phyloP scores from a whole-genome alignment of 2,888 invertebrate genomes.

The Drosophila macrothrix region DNA sequence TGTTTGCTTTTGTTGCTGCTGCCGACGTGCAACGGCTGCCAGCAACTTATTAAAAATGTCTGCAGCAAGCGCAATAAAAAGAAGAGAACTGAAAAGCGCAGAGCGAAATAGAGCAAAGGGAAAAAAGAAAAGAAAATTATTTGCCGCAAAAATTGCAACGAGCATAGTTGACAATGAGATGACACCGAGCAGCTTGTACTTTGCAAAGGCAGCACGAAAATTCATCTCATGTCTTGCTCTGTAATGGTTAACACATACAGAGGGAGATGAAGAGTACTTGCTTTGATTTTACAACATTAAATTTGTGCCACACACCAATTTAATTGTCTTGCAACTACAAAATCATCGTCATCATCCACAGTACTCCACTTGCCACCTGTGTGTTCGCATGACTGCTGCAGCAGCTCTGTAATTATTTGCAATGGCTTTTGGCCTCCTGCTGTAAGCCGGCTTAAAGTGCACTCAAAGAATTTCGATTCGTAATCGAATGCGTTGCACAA shows the following conservation, averaged over 20 bases:
- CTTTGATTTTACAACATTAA: constrained; percentile 78
- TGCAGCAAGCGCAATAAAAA: constrained; percentile 49
- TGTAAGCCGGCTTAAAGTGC: constrained; percentile 39
- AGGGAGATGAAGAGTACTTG: constrained; percentile 34
- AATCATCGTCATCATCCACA: background rate
- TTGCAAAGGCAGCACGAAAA: constrained; percentile 42
- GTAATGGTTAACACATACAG: constrained; percentile 61
- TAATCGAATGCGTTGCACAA: constrained; percentile 41
- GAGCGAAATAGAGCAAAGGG: constrained; percentile 19
- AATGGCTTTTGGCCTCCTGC: constrained; percentile 40
- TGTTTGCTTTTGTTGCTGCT: constrained; percentile 69
- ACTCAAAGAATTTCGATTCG: constrained; percentile 33
- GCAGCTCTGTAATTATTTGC: constrained; percentile 49
- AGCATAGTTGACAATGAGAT: constrained; percentile 62
- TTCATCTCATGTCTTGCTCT: constrained; percentile 51
- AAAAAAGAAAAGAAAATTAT: constrained; percentile 61
- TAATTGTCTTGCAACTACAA: constrained; percentile 56
- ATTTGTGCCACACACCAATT: constrained; percentile 58
- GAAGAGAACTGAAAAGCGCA: constrained; percentile 14
- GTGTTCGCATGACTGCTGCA: background rate
- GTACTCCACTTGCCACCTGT: constrained; percentile 18
- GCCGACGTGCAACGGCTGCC: constrained; percentile 78
- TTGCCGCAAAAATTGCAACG: constrained; percentile 66
- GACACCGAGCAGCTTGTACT: constrained; percentile 66
- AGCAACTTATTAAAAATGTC: constrained; percentile 81